phyloP scores from a whole-genome alignment of 2,113 vertebrate species.

The Cottus gobio region DNA sequence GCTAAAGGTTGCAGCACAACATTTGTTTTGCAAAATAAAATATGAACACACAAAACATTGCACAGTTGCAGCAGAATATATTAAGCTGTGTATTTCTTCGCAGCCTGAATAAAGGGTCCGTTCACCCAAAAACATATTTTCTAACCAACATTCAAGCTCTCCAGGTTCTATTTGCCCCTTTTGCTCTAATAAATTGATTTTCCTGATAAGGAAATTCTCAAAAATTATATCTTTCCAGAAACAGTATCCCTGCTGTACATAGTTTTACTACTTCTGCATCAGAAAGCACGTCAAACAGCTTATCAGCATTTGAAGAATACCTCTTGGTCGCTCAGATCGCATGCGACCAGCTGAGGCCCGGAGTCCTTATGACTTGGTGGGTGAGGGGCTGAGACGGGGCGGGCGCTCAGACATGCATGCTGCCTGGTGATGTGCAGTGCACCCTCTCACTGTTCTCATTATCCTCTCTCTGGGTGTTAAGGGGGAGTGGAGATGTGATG shows the following conservation, averaged over 20 bases:
- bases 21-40: background rate
- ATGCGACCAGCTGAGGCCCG: slow-evolving; percentile 47
- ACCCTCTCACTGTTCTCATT: slow-evolving; percentile 69
- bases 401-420: slow-evolving; percentile 45
- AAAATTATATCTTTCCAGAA: background rate
- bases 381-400: slow-evolving; percentile 32
- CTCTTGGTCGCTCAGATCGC: slow-evolving; percentile 17
- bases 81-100: background rate
- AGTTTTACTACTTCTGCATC: background rate
- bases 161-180: background rate
- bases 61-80: background rate
- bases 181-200: background rate
- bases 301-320: slow-evolving; percentile 47
- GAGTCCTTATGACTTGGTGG: slow-evolving; percentile 21
- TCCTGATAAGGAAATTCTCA: background rate
- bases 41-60: no score
- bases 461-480: slow-evolving; percentile 75
- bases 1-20: background rate
- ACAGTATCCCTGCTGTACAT: background rate
- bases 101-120: background rate
- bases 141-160: background rate
- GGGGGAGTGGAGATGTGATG: slow-evolving; percentile 46
- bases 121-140: background rate
- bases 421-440: slow-evolving; percentile 53
- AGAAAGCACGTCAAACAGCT: slow-evolving; percentile 7